A percentile compares a stretch with the other conserved stretches of the same genome.
These are phyloP conservation scores for Zenarchopterus dispar DNA, from an alignment of 2,797 vertebrate genomes.

Conservation along the genomic window DNA sequence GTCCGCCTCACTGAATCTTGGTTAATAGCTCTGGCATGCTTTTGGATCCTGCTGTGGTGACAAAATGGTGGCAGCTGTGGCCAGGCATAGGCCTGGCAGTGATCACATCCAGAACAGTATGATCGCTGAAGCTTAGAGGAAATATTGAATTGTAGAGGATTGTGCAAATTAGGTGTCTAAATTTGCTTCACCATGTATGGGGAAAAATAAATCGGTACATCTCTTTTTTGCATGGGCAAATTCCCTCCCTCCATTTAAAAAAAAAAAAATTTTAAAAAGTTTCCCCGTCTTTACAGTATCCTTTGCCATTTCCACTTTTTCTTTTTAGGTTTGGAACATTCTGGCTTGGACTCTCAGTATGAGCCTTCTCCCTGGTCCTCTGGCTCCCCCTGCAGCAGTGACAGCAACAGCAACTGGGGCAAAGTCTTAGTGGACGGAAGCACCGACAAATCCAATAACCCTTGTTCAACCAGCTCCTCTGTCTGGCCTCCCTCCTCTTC, in stretches of 20 bases:
- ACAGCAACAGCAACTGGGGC: conserved; percentile 93
- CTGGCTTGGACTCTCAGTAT: conserved; percentile 93
- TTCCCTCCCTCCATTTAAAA: background rate
- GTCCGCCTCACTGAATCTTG: conserved; percentile 43
- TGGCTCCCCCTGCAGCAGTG: conserved; percentile 90
- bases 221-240: too few species aligned
- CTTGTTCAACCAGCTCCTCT: conserved; percentile 71
- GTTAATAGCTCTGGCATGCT: conserved; percentile 63
- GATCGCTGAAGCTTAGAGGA: conserved; percentile 25
- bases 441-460: conserved; percentile 72
- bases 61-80: conserved; percentile 79
- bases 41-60: conserved; percentile 70
- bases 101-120: conserved; percentile 52
- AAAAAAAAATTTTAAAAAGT: background rate
- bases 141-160: conserved; percentile 15
- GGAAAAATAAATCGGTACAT: too few species aligned
- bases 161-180: conserved; percentile 8
- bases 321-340: conserved; percentile 90
- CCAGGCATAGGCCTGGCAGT: conserved; percentile 53
- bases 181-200: background rate
- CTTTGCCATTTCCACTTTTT: conserved; percentile 4
- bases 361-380: conserved; percentile 93
- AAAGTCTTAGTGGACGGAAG: conserved; percentile 90
- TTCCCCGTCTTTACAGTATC: background rate
- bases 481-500: conserved; percentile 78